These are phyloP conservation scores for Macquaria ambigua DNA, from an alignment of 2,113 vertebrate species.

Conservation along the genomic window DNA sequence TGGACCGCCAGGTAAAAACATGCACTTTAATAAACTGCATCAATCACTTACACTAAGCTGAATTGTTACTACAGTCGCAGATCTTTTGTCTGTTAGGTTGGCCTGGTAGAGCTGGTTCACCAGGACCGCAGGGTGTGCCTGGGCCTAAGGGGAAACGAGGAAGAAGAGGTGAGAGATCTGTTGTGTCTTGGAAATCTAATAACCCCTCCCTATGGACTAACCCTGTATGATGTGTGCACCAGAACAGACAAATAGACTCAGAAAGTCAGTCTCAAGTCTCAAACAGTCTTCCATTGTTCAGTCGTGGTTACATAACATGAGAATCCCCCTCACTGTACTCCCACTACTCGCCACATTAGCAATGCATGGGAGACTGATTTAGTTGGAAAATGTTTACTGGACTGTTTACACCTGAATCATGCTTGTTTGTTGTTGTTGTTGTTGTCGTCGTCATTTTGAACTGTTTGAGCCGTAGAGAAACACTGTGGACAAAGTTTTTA, in stretches of 20 bases:
- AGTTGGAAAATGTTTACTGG: neutral
- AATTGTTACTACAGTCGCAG: neutral
- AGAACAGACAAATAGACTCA: slow-evolving; percentile 4
- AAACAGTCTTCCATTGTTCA: slow-evolving; percentile 57
- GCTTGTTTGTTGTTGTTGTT: neutral
- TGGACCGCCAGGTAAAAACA: slow-evolving; percentile 88
- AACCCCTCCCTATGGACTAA: neutral
- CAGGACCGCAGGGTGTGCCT: slow-evolving; percentile 62
- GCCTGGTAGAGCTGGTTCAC: slow-evolving; percentile 60
- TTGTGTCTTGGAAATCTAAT: neutral
- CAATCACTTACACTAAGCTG: neutral
- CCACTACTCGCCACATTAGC: neutral
- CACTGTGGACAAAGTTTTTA: neutral
- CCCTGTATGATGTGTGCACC: neutral
- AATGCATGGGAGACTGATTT: neutral
- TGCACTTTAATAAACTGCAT: neutral
- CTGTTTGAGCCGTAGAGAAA: neutral
- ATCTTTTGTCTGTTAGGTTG: slow-evolving; percentile 43
- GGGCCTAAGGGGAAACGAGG: slow-evolving; percentile 78
- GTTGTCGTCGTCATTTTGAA: neutral
- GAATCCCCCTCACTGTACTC: slow-evolving; percentile 34
- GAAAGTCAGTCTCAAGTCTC: slow-evolving; percentile 26
- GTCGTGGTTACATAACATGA: slow-evolving; percentile 25
- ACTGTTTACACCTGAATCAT: neutral
- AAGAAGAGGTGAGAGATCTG: slow-evolving; percentile 65